Percentiles rank a stretch among this genome's conserved stretches.
phyloP scores from a whole-genome alignment of 2,797 vertebrate genomes.

The Streptopelia turtur region DNA sequence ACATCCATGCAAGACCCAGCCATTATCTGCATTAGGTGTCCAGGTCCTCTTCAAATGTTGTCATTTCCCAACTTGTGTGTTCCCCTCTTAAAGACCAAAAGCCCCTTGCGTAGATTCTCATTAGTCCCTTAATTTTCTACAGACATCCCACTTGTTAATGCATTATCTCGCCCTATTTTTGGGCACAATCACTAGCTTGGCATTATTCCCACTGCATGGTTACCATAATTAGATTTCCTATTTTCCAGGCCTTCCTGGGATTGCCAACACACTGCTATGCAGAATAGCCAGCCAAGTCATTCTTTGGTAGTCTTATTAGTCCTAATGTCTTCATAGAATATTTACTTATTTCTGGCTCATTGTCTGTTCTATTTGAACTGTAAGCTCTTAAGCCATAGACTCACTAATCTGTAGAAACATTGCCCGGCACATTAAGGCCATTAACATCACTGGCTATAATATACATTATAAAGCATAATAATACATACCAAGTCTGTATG shows the following conservation, averaged over 20 bases:
- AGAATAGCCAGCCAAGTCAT: neutral
- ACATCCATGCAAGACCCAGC: neutral
- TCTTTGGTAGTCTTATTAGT: neutral
- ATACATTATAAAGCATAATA: neutral
- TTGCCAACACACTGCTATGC: neutral
- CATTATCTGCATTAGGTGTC: neutral
- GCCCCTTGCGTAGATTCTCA: neutral
- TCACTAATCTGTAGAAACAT: neutral
- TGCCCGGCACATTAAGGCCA: neutral
- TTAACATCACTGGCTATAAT: slow-evolving; percentile 1
- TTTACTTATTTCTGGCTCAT: neutral
- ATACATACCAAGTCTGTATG: neutral
- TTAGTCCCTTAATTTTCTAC: neutral
- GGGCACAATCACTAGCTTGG: neutral
- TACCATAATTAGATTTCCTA: neutral
- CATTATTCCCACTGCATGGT: neutral
- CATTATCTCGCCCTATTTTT: neutral
- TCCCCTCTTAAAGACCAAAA: neutral
- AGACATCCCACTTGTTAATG: neutral
- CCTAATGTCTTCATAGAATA: neutral
- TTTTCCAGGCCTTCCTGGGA: neutral
- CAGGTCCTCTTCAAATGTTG: neutral
- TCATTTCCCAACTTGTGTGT: neutral
- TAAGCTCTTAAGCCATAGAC: neutral
- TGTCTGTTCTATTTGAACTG: neutral